Conservation (phyloP, 2,113 vertebrate species). For the Anolis sagrei region DNA sequence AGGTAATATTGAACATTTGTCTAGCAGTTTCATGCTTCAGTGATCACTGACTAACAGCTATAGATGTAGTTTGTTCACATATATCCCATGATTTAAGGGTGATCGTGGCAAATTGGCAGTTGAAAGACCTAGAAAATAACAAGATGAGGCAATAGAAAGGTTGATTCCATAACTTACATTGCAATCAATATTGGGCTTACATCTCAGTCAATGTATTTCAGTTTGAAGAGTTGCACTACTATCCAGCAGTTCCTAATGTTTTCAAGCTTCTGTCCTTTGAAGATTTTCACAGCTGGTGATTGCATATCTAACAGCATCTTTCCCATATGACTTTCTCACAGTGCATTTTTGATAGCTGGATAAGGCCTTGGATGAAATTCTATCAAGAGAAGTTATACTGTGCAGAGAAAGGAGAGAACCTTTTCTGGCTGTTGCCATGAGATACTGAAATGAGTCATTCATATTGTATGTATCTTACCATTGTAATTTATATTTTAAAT, state of each 20-base stretch:
- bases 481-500: not conserved
- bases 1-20: not conserved
- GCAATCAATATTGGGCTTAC: not conserved
- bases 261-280: not conserved
- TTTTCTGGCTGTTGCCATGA: not conserved
- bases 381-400: too few relatives aligned
- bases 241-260: not conserved
- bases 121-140: not conserved
- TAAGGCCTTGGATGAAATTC: not conserved
- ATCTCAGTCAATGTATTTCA: not conserved
- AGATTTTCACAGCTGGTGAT: not conserved
- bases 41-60: not conserved
- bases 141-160: not conserved
- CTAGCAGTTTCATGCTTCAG: not conserved
- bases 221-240: too few relatives aligned
- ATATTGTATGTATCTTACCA: not conserved
- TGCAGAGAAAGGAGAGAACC: not conserved
- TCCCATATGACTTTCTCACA: not conserved
- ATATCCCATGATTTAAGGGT: not conserved
- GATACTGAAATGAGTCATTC: not conserved
- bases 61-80: not conserved
- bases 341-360: not conserved
- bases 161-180: not conserved
- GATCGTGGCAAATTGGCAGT: not conserved
- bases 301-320: not conserved